Percentiles rank a stretch among this genome's conserved stretches.
Conservation (phyloP, 2,113 vertebrate species). For the Chlamydotis undulata region DNA sequence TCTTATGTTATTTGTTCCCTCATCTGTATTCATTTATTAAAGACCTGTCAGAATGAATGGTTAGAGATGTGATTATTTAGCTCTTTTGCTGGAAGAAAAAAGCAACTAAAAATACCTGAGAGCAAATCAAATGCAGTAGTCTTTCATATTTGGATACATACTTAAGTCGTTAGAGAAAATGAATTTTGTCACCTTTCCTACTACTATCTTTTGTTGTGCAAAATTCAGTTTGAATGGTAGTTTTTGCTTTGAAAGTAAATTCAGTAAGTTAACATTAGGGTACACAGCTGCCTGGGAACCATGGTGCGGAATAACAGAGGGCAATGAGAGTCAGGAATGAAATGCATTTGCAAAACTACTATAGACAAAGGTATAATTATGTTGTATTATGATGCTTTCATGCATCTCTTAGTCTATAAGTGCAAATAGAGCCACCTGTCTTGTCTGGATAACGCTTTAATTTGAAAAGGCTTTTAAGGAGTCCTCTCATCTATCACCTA, state of each 20-base stretch:
- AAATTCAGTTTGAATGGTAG: background rate
- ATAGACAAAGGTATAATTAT: background rate
- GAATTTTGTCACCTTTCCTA: background rate
- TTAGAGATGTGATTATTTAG: background rate
- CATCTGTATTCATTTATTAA: background rate
- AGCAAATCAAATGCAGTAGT: background rate
- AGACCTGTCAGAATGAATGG: background rate
- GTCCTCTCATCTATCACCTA: too few species aligned
- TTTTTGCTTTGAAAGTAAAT: background rate
- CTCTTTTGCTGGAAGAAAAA: background rate
- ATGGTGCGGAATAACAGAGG: background rate
- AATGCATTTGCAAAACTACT: background rate
- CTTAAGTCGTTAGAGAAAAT: background rate
- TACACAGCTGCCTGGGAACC: background rate
- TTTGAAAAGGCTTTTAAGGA: background rate
- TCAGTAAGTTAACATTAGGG: background rate
- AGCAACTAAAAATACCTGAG: background rate
- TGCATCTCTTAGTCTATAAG: background rate
- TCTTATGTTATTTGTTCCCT: background rate
- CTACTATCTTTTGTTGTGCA: background rate
- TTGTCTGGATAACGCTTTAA: background rate
- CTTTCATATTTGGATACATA: background rate
- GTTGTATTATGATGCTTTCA: background rate
- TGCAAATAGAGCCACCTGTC: background rate
- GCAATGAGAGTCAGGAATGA: background rate